Percentiles rank a stretch among this genome's conserved stretches.
Conservation (phyloP, 1,140 invertebrate genomes). For the Pemphigus obesinymphae region DNA sequence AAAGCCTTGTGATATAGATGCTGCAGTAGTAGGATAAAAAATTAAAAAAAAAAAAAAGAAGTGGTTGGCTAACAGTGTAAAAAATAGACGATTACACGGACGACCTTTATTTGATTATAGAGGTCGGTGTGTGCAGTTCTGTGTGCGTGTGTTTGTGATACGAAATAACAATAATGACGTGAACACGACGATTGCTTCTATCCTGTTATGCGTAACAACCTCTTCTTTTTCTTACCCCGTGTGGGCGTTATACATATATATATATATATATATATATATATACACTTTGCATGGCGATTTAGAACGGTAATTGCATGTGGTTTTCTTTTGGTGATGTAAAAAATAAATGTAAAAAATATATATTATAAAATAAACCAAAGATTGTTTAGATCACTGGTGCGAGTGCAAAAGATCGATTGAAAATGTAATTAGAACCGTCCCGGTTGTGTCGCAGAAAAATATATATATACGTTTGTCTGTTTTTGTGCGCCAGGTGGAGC, state of each 20-base stretch:
- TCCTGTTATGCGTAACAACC: slow-evolving; percentile 2
- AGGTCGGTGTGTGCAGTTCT: neutral
- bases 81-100: neutral
- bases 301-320: slow-evolving; percentile 38
- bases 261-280: neutral
- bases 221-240: slow-evolving; percentile 3
- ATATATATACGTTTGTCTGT: neutral
- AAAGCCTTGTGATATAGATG: slow-evolving; percentile 28
- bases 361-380: neutral
- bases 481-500: slow-evolving; percentile 57
- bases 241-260: neutral
- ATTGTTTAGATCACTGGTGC: slow-evolving; percentile 32
- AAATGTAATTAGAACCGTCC: slow-evolving; percentile 22
- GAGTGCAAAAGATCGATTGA: slow-evolving; percentile 31
- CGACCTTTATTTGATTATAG: neutral
- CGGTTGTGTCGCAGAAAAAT: neutral
- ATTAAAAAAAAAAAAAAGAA: slow-evolving; percentile 17
- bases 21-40: slow-evolving; percentile 27
- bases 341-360: slow-evolving; percentile 5
- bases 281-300: slow-evolving; percentile 40
- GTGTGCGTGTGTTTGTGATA: neutral
- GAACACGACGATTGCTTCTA: neutral
- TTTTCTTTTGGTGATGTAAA: slow-evolving; percentile 39
- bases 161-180: neutral
- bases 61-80: slow-evolving; percentile 9